Base-by-base conservation (phyloP, 2,113 vertebrate genomes). In the Triplophysa siluroides region DNA sequence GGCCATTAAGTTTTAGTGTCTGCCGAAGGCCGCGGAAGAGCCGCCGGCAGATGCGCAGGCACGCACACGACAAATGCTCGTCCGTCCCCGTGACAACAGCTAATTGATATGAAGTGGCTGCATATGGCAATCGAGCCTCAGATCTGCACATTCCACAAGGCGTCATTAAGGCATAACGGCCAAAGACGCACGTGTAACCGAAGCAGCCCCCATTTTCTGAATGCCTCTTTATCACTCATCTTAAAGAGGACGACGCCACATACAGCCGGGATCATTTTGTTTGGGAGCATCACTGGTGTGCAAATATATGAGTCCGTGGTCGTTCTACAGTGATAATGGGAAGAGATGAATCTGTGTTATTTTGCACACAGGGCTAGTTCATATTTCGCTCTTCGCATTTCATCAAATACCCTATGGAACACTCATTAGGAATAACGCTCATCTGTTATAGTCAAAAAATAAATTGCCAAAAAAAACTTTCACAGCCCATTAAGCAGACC, bases 71-170 rank as follows among this genome's bases (percentile, higher is more conserved):
- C 33, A 71, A 76, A 71, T 16, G 58, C 73, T 90, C 90, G 91
- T 91, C 86, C 87, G 90, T 92, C 93, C 94, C 92, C 93, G 93
- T 94, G 94, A 95, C 94, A 95, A 88, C 89, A 88, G 92, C 89
- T 96, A 94, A 95, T 94, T 95, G 94, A 94, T 95, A 96, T 92
- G 87, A 95, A 95, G 93, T 93, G 93, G 90, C 88, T 94, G 92
- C 93, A 95, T 95, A 95, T 92, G 92, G 93, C 85, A 92, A 91
- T 91, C 91, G 91, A 90, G 75, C 90, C 91, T 86, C 92, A 94
- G 92, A 93, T 93, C 93, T 90, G 95, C 92, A 92, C 92, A 91
- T 94, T 93, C 91, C 93, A 91, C 89, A 91, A 95, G 92, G 93
- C 91, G 91, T 91, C 93, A 91, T 94, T 95, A 95, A 93, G 92